phyloP scores from a whole-genome alignment of 2,113 vertebrate genomes.

The Periophthalmus modestus region DNA sequence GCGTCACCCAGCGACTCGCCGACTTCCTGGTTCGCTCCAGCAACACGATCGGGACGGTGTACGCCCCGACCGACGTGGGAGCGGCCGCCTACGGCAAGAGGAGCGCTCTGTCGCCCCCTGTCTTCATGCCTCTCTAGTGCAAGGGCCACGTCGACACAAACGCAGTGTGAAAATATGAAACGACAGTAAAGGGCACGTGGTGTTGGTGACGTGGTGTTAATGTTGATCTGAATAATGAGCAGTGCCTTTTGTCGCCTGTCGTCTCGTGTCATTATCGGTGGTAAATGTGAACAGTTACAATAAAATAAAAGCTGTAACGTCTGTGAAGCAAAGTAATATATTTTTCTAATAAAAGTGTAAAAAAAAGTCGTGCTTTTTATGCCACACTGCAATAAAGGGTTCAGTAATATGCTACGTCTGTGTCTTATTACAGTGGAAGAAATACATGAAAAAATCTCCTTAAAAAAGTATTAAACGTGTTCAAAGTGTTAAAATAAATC shows the following conservation, averaged over 20 bases:
- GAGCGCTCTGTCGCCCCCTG: slow-evolving; percentile 58
- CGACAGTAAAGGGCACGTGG: slow-evolving; percentile 9
- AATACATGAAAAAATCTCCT: too few species aligned
- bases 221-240: slow-evolving; percentile 36
- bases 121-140: slow-evolving; percentile 72
- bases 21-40: slow-evolving; percentile 87
- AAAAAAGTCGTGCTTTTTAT: slow-evolving; percentile 34
- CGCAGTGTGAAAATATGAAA: slow-evolving; percentile 27
- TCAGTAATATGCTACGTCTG: not conserved
- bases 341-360: slow-evolving; percentile 76
- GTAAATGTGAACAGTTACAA: slow-evolving; percentile 33
- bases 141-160: slow-evolving; percentile 1
- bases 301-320: slow-evolving; percentile 45
- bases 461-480: too few species aligned
- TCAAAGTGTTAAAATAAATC: too few species aligned
- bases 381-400: slow-evolving; percentile 18
- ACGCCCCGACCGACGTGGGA: slow-evolving; percentile 84
- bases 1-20: slow-evolving; percentile 86
- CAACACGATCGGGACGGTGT: slow-evolving; percentile 78
- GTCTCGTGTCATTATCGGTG: slow-evolving; percentile 22
- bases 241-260: slow-evolving; percentile 70
- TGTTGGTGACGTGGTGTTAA: slow-evolving; percentile 17
- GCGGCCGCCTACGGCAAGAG: slow-evolving; percentile 87
- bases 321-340: slow-evolving; percentile 43
- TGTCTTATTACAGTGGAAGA: not conserved